Evolutionary conservation across 2,113 vertebrate species (phyloP).

Genomic region (Sisor rabdophorus): DNA sequence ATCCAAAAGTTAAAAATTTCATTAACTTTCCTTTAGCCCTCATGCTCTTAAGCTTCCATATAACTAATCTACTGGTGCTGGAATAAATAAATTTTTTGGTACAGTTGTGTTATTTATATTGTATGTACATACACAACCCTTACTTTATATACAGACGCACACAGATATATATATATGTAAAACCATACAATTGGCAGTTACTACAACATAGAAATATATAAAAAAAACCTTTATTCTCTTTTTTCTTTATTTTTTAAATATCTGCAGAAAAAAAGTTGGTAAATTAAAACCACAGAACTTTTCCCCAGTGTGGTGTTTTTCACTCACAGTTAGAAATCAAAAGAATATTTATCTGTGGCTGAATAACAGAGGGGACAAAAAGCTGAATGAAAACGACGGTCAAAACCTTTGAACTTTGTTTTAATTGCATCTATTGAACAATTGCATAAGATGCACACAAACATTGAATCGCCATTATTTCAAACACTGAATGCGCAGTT

Average conservation of each 20-base stretch:
- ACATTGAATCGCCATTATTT: background rate
- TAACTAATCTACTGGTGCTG: no score
- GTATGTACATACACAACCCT: no score
- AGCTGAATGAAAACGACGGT: background rate
- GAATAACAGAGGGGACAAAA: background rate
- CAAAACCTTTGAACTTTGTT: background rate
- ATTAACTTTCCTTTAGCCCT: no score
- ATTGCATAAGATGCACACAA: slow-evolving; percentile 18
- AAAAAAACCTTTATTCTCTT: slow-evolving; percentile 6
- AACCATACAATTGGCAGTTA: no score
- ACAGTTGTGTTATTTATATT: no score
- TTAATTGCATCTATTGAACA: slow-evolving; percentile 13
- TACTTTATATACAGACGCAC: no score
- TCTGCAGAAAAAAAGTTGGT: slow-evolving; percentile 10
- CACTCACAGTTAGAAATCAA: background rate
- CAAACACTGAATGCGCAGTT: slow-evolving; percentile 8
- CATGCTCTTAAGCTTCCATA: no score
- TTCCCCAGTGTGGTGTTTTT: background rate
- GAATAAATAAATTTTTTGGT: no score
- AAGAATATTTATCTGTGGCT: background rate
- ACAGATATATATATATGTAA: no score
- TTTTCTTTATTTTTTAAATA: background rate
- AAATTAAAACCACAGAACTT: background rate
- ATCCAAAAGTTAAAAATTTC: no score
- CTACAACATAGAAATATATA: no score